Conservation (phyloP, 2,113 vertebrate genomes). For the Larimichthys crocea region DNA sequence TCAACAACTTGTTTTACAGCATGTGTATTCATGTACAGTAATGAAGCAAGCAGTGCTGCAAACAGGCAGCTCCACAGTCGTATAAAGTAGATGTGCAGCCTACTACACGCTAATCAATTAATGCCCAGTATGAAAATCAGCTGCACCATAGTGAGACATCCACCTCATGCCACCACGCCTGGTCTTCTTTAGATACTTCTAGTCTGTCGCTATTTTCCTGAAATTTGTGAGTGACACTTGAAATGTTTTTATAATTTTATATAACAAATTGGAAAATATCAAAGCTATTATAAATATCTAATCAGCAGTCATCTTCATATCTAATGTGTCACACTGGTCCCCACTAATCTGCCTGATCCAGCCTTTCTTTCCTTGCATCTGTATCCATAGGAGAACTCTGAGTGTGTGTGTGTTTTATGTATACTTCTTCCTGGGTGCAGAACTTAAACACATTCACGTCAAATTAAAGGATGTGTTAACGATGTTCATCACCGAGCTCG, state of each 20-base stretch:
- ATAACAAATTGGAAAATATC: neutral
- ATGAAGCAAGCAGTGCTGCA: neutral
- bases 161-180: neutral
- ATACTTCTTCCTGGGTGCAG: neutral
- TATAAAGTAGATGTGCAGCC: neutral
- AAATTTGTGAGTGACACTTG: neutral
- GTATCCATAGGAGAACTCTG: neutral
- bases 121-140: neutral
- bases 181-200: constrained; percentile 1
- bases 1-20: neutral
- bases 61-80: neutral
- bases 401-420: neutral
- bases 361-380: constrained; percentile 43
- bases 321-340: neutral
- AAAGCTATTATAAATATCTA: neutral
- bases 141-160: neutral
- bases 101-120: neutral
- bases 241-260: neutral
- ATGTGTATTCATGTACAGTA: neutral
- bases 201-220: neutral
- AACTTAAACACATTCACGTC: constrained; percentile 17
- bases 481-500: neutral
- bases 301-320: constrained; percentile 16
- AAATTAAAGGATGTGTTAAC: neutral
- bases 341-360: constrained; percentile 33